Percentiles rank a stretch among this genome's conserved stretches.
Conservation (phyloP, 1,140 invertebrate genomes). For the Ostrea edulis region DNA sequence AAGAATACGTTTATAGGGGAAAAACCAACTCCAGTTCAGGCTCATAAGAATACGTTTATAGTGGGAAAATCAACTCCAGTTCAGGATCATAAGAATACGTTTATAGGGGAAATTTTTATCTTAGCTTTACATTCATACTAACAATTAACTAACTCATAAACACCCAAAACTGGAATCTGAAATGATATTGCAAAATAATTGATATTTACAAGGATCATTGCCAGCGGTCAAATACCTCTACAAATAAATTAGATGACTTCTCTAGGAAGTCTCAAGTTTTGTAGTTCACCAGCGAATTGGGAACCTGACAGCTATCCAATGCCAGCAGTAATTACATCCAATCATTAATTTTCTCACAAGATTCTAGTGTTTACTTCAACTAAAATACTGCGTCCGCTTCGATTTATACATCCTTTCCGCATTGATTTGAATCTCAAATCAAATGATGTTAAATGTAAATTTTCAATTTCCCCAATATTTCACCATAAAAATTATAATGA, state of each 20-base stretch:
- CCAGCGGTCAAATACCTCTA: not conserved
- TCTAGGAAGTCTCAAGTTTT: not conserved
- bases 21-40: too few species aligned
- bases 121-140: too few species aligned
- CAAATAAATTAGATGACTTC: not conserved
- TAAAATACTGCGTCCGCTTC: not conserved
- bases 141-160: not conserved
- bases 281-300: not conserved
- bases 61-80: too few species aligned
- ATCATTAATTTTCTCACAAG: not conserved
- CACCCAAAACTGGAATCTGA: not conserved
- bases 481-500: slow-evolving; percentile 9
- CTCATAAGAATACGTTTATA: too few species aligned
- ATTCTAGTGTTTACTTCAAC: slow-evolving; percentile 12
- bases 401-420: not conserved
- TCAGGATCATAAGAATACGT: too few species aligned
- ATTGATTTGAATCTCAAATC: slow-evolving; percentile 28
- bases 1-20: too few species aligned
- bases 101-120: too few species aligned
- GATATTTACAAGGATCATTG: slow-evolving; percentile 8
- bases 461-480: slow-evolving; percentile 18
- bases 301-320: not conserved
- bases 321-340: not conserved
- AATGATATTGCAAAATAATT: slow-evolving; percentile 5
- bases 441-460: slow-evolving; percentile 31